phyloP scores from a whole-genome alignment of 30 jellyfish, hydroid and myxozoan species.

The Nemopilema nomurai region DNA sequence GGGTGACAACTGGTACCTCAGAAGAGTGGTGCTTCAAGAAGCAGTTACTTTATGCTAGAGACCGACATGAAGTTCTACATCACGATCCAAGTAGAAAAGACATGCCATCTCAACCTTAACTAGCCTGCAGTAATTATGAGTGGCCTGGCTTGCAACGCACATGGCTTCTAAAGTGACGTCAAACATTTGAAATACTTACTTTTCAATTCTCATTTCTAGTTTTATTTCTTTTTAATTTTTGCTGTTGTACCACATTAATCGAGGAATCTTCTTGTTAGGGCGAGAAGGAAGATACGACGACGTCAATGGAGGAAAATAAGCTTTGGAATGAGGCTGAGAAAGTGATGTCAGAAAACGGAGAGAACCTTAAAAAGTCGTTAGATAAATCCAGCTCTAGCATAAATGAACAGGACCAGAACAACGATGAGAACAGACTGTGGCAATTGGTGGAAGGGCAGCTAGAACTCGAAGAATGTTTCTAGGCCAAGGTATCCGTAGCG shows the following conservation, averaged over 20 bases:
- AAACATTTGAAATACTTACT: too few species aligned
- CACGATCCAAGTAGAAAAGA: not conserved
- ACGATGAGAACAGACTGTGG: constrained; percentile 69
- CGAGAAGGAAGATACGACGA: constrained; percentile 11
- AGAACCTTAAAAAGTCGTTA: constrained; percentile 32
- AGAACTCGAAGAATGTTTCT: constrained; percentile 80
- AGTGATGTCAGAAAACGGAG: constrained; percentile 48
- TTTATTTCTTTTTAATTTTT: too few species aligned
- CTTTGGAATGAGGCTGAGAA: constrained; percentile 72
- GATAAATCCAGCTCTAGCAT: constrained; percentile 18
- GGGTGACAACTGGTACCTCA: too few species aligned
- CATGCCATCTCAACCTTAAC: not conserved
- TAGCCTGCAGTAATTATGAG: too few species aligned
- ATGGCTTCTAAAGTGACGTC: too few species aligned
- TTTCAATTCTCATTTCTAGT: not conserved
- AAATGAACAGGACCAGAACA: constrained; percentile 16
- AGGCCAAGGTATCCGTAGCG: constrained; percentile 24
- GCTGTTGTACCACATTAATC: too few species aligned
- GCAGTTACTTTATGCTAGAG: too few species aligned
- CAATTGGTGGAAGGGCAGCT: constrained; percentile 71
- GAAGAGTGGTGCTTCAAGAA: too few species aligned
- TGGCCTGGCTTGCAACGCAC: too few species aligned
- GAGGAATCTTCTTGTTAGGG: not conserved
- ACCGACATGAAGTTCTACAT: not conserved
- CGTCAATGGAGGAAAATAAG: constrained; percentile 26